phyloP scores from a whole-genome alignment of 2,113 vertebrate species.

The Chunga burmeisteri region DNA sequence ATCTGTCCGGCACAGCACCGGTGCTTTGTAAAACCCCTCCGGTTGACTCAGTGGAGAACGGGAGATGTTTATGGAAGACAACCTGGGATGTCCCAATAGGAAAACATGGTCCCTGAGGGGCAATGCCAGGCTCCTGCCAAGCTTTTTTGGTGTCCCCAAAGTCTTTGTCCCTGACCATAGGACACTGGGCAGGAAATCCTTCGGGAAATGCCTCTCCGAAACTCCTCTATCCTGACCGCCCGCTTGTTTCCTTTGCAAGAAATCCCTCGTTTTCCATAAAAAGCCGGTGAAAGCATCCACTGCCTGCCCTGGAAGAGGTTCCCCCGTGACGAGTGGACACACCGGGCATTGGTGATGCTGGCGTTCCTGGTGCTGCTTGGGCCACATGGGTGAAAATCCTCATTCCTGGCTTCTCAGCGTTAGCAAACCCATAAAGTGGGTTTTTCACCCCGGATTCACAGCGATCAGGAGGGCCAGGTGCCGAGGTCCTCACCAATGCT shows the following conservation, averaged over 20 bases:
- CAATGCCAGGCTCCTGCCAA: fast-evolving
- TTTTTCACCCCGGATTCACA: neutral
- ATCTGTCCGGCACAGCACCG: neutral
- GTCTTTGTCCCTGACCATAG: fast-evolving
- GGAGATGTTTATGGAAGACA: neutral
- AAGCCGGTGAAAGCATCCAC: neutral
- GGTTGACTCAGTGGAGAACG: neutral
- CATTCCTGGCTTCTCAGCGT: neutral
- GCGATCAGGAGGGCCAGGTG: fast-evolving
- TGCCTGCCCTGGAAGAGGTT: neutral
- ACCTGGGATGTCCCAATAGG: neutral
- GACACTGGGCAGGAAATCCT: neutral
- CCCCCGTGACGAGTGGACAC: fast-evolving
- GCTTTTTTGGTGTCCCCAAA: neutral
- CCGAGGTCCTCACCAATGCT: neutral
- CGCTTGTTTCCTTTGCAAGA: neutral
- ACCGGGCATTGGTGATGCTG: fast-evolving
- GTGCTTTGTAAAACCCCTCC: fast-evolving
- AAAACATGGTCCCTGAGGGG: fast-evolving
- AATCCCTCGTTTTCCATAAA: neutral
- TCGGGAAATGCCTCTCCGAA: neutral
- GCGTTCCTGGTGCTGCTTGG: neutral
- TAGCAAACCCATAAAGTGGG: neutral
- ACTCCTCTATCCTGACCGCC: neutral
- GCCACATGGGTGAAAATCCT: neutral